Base-by-base conservation (phyloP, 1,140 invertebrate genomes). In the Bombus terrestris region DNA sequence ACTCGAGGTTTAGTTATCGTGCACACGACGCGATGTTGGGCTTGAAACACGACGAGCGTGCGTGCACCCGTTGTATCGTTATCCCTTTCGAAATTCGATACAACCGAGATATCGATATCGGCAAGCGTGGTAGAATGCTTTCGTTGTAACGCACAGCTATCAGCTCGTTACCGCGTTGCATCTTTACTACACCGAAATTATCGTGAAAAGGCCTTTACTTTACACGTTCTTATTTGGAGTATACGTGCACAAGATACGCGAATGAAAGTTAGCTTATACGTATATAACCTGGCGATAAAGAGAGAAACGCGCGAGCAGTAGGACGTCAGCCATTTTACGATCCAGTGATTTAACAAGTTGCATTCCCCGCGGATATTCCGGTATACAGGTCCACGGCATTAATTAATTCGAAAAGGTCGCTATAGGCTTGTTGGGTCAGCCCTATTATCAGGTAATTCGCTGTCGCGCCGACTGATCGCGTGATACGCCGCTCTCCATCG, bases 391-490 rank as follows among this genome's bases (percentile, higher is more conserved):
- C 73, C 80, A 35, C 59, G 59, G 68, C 68, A 83, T 89, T 91
- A 90, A 91, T 91, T 90, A 91, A 91, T 89, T 79, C 72, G 79
- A 81, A 85, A 87, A 82, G 77, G 68, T 83, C 68, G 79, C 78
- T 87, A 86, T 74, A 87, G 86, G 75, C 85, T 89, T 82, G 77
- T 89, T 85, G 85, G 83, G 43, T 86, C 74, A 39, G 35, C 41
- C 72, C 82, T 85, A 89, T 87, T 89, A 90, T 85, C 82, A 47
- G 72, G 73, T 72, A 88, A 85, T 82, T 87, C 64, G 81, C 80
- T 82, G 73, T 85, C 69, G 77, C 86, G 81, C 28, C 83, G 59
- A 39, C 69, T 88, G 87, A 88, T 66, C 76, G 77, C 72, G 74
- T 86, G 88, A 62, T 75, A 37, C 77, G 72, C 28, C 18, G 81